These are phyloP conservation scores for Lordiphosa mommai DNA, from an alignment of 1,140 invertebrate genomes.

Conservation along the genomic window DNA sequence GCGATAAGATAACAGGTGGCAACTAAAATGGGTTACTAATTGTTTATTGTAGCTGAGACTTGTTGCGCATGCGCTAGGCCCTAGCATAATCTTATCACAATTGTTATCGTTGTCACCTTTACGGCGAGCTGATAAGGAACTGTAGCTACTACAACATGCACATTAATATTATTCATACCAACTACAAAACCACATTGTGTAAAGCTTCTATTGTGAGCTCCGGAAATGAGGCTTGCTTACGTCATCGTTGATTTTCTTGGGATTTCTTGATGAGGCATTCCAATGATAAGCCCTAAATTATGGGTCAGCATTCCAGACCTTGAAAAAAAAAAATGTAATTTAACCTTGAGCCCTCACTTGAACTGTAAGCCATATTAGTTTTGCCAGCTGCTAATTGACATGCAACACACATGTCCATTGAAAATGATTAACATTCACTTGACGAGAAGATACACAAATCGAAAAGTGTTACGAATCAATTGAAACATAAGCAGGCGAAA, in stretches of 20 bases:
- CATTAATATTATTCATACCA: slow-evolving; percentile 49
- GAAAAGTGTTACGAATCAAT: slow-evolving; percentile 29
- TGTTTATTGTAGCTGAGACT: background rate
- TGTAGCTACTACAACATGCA: slow-evolving; percentile 19
- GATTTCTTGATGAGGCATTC: slow-evolving; percentile 10
- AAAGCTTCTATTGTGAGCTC: slow-evolving; percentile 16
- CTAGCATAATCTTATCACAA: slow-evolving; percentile 42
- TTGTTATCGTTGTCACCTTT: slow-evolving; percentile 29
- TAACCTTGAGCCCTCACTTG: slow-evolving; percentile 17
- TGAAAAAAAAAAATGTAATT: background rate
- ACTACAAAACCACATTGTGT: slow-evolving; percentile 32
- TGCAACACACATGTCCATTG: background rate
- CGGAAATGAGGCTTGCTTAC: slow-evolving; percentile 33
- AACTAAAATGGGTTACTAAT: slow-evolving; percentile 57
- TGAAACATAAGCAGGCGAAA: slow-evolving; percentile 19
- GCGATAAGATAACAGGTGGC: slow-evolving; percentile 66
- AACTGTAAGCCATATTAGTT: slow-evolving; percentile 24
- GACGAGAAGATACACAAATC: slow-evolving; percentile 1
- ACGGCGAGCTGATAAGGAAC: no score
- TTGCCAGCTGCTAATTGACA: slow-evolving; percentile 16
- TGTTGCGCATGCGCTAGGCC: slow-evolving; percentile 45
- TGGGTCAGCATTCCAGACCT: background rate
- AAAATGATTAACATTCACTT: slow-evolving; percentile 31
- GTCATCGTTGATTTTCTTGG: slow-evolving; percentile 14
- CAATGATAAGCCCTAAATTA: slow-evolving; percentile 3